Evolutionary conservation across 2,113 vertebrate species (phyloP), one percentile per base, ranked within the genome.

Genomic region (Nothobranchius kuhntae): DNA sequence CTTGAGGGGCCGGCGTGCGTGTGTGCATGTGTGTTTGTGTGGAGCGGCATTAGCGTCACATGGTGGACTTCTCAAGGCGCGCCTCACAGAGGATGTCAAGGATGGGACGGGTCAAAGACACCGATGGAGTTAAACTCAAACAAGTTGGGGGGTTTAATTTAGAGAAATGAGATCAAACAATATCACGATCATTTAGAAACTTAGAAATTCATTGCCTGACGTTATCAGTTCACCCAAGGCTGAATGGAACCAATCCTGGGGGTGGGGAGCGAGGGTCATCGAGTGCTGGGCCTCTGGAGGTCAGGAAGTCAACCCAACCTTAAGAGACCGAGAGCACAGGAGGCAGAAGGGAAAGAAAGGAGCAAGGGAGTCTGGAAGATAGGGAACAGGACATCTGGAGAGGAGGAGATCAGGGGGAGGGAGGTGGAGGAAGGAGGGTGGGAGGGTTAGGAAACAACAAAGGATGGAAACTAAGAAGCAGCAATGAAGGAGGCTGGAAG

Each of bases 361-460:
- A 81, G 72, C 62, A 24, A 90, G 85, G 87, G 87, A 81, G 88
- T 91, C 89, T 91, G 90, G 85, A 89, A 90, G 90, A 91, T 90
- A 89, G 90, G 21, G 87, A 89, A 56, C 64, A 71, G 90, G 90
- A 90, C 90, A 91, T 91, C 90, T 91, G 90, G 90, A 89, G 89
- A 86, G 88, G 90, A 88, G 86, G 88, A 78, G 88, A 85, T 61
- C 64, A 64, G 74, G 73, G 80, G 86, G 82, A 73, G 86, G 85
- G 74, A 72, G 78, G 74, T 65, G 56, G 68, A 53, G 80, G 50
- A 79, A 77, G 80, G 73, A 77, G 84, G 84, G 82, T 63, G 83
- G 9, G 71, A 68, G 67, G 72, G 78, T 8, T 73, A 78, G 48
- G 38, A 68, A 68, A 87, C 78, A 90, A 90, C 87, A 79, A 85